A percentile compares a stretch with the other conserved stretches of the same genome.
phyloP scores from a whole-genome alignment of 1,140 invertebrate species.

The Caerostris extrusa region DNA sequence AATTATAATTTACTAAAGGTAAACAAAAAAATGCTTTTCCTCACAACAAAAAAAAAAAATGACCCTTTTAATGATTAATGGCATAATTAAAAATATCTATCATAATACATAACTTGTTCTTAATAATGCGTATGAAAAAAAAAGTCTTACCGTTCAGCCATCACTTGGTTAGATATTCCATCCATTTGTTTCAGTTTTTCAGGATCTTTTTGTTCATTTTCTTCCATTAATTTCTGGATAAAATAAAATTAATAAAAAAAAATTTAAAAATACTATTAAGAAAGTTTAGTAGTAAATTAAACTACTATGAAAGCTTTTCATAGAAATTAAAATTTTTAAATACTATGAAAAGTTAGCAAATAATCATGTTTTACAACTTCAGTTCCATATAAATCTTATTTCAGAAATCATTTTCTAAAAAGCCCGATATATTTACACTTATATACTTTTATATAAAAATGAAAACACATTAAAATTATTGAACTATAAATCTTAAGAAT shows the following conservation, averaged over 20 bases:
- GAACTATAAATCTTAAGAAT: too few relatives aligned
- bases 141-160: slow-evolving; percentile 70
- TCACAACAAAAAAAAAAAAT: too few relatives aligned
- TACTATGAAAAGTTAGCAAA: not conserved
- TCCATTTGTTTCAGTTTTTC: slow-evolving; percentile 73
- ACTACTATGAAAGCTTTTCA: not conserved
- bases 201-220: slow-evolving; percentile 63
- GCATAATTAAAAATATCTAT: too few relatives aligned
- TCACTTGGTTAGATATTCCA: slow-evolving; percentile 73
- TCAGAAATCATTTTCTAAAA: too few relatives aligned
- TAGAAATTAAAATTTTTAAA: not conserved
- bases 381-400: not conserved
- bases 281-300: not conserved
- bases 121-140: not conserved
- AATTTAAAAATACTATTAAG: not conserved
- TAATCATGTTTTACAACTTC: not conserved
- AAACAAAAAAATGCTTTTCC: too few relatives aligned
- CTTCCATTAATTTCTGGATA: slow-evolving; percentile 70
- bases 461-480: too few relatives aligned
- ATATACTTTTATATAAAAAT: too few relatives aligned
- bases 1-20: too few relatives aligned
- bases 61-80: too few relatives aligned
- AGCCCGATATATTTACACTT: too few relatives aligned
- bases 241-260: not conserved
- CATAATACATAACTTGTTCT: too few relatives aligned